A percentile compares a stretch with the other conserved stretches of the same genome.
These are phyloP conservation scores for Tetramorium alpestre DNA, from an alignment of 1,140 invertebrate genomes.

Conservation along the genomic window DNA sequence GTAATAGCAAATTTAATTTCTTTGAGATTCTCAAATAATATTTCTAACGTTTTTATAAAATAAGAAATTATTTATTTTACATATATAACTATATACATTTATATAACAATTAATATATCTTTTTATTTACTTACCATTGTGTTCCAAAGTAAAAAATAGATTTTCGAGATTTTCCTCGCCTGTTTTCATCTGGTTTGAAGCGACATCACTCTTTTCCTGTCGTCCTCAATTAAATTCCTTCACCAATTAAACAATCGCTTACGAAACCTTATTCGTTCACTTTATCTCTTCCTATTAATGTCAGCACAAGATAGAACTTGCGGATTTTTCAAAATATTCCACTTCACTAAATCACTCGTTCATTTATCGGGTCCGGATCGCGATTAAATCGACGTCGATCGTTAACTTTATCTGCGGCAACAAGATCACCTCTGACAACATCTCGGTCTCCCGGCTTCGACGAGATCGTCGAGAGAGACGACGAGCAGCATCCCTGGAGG, in stretches of 20 bases:
- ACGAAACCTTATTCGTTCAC: slow-evolving; percentile 8
- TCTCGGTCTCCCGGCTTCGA: slow-evolving; percentile 72
- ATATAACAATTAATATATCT: neutral
- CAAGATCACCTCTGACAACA: slow-evolving; percentile 79
- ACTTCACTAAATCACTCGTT: neutral
- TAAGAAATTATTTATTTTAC: neutral
- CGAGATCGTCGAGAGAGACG: slow-evolving; percentile 41
- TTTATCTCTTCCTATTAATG: neutral
- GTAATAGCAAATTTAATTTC: neutral
- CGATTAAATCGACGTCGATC: slow-evolving; percentile 12
- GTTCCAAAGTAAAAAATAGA: neutral
- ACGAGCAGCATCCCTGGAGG: slow-evolving; percentile 51
- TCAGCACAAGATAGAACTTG: neutral
- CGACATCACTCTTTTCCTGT: neutral
- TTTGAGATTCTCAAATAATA: neutral
- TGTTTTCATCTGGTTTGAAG: neutral
- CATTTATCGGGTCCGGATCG: slow-evolving; percentile 1
- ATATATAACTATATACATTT: neutral
- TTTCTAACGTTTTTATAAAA: neutral
- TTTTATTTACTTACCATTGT: slow-evolving; percentile 9
- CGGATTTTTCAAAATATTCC: neutral
- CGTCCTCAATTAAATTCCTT: neutral
- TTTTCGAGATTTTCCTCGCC: neutral
- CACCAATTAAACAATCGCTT: slow-evolving; percentile 30
- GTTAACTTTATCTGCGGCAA: slow-evolving; percentile 57